phyloP scores from a whole-genome alignment of 2,888 invertebrate species.

The Watsonalla cultraria region DNA sequence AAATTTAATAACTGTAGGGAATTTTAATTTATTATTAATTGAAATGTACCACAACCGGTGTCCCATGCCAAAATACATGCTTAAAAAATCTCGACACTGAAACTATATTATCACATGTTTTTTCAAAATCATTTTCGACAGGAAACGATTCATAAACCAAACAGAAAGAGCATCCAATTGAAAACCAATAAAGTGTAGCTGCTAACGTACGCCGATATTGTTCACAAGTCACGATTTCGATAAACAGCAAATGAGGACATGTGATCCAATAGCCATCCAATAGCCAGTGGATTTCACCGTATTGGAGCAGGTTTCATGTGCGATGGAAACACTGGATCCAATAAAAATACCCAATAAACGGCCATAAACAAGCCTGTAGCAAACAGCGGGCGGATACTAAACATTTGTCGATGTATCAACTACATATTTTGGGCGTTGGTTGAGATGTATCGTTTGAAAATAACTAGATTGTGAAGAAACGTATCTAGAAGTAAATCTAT shows the following conservation, averaged over 20 bases:
- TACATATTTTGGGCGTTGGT: conserved; percentile 10
- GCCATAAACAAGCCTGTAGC: conserved; percentile 34
- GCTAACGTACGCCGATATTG: conserved; percentile 23
- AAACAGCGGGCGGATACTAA: conserved; percentile 20
- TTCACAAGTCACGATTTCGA: conserved; percentile 61
- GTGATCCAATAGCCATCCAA: conserved; percentile 23
- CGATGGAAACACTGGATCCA: conserved; percentile 33
- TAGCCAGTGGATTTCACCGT: conserved; percentile 40
- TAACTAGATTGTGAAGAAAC: too few species aligned
- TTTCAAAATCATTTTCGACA: background rate
- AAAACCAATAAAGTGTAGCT: conserved; percentile 20
- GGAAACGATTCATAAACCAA: conserved; percentile 3
- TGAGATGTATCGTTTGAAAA: background rate
- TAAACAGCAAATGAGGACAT: conserved; percentile 53
- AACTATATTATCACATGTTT: too few species aligned
- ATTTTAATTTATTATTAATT: too few species aligned
- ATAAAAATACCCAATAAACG: conserved; percentile 44
- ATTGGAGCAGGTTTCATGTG: conserved; percentile 49
- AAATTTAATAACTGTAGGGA: too few species aligned
- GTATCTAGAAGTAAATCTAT: too few species aligned
- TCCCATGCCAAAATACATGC: too few species aligned
- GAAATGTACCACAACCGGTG: too few species aligned
- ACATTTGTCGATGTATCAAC: conserved; percentile 22
- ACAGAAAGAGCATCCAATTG: conserved; percentile 24
- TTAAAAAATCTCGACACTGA: too few species aligned